These are phyloP conservation scores for Gambelia wislizenii DNA, from an alignment of 2,797 vertebrate genomes.

Conservation along the genomic window DNA sequence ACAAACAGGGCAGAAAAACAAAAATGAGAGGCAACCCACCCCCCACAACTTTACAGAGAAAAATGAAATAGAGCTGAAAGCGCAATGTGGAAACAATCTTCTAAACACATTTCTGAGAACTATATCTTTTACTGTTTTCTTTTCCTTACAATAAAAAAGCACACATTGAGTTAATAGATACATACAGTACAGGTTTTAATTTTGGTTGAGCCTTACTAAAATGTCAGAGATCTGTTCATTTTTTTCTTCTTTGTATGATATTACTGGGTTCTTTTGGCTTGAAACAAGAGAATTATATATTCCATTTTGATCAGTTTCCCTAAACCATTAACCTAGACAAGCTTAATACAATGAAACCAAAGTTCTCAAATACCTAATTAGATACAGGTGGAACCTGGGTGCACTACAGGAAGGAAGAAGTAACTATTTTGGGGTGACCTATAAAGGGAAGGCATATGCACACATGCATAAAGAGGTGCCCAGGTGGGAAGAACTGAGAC, in stretches of 20 bases:
- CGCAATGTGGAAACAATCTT: conserved; percentile 16
- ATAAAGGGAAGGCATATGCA: background rate
- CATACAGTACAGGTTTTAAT: background rate
- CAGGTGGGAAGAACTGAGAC: conserved; percentile 26
- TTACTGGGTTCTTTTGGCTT: conserved; percentile 51
- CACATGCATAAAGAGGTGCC: background rate
- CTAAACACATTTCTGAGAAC: conserved; percentile 32
- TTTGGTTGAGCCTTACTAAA: background rate
- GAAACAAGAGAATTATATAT: conserved; percentile 53
- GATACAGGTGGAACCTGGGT: conserved; percentile 65
- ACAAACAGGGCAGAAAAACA: conserved; percentile 21
- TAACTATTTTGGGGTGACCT: conserved; percentile 54
- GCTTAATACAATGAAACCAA: conserved; percentile 60
- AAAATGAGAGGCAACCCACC: background rate
- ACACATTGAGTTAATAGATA: conserved; percentile 10
- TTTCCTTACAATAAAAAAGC: conserved; percentile 32
- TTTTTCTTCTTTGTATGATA: background rate
- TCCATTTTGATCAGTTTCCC: conserved; percentile 63
- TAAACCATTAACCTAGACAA: conserved; percentile 61
- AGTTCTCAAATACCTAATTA: conserved; percentile 71
- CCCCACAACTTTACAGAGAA: background rate
- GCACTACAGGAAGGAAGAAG: conserved; percentile 37
- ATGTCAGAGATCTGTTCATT: conserved; percentile 24
- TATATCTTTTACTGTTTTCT: background rate
- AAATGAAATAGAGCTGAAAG: conserved; percentile 18